Conservation (phyloP, 1,140 invertebrate genomes). For the Popillia japonica region DNA sequence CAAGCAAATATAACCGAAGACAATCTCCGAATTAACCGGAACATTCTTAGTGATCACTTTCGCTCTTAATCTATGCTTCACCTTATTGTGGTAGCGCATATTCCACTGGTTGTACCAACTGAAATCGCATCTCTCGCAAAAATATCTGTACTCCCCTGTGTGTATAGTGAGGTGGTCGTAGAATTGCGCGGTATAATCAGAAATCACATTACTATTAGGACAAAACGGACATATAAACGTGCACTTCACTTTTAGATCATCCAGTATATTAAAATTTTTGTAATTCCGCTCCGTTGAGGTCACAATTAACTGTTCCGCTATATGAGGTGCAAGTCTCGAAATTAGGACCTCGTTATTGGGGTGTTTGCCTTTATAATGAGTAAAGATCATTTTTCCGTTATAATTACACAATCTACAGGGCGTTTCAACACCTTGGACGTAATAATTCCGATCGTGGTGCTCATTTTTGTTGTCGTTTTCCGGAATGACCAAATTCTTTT, state of each 20-base stretch:
- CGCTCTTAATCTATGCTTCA: not conserved
- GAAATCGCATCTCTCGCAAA: not conserved
- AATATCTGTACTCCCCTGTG: not conserved
- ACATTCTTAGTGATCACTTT: not conserved
- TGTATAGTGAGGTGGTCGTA: conserved; percentile 3
- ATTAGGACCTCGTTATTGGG: not conserved
- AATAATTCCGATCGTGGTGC: not conserved
- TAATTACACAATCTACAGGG: not conserved
- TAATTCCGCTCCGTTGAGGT: not conserved
- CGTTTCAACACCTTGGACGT: not conserved
- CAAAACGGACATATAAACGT: not conserved
- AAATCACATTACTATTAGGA: not conserved
- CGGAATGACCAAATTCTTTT: too few species aligned
- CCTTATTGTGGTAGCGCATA: not conserved
- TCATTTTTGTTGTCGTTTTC: not conserved
- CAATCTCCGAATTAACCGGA: not conserved
- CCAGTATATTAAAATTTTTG: not conserved
- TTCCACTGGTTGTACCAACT: not conserved
- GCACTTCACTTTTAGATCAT: not conserved
- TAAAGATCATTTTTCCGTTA: not conserved
- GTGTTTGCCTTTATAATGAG: not conserved
- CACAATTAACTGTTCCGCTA: not conserved
- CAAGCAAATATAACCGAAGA: not conserved
- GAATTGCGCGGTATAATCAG: not conserved
- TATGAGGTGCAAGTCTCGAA: not conserved